Conservation (phyloP, 2,113 vertebrate genomes). For the Calidris pygmaea region DNA sequence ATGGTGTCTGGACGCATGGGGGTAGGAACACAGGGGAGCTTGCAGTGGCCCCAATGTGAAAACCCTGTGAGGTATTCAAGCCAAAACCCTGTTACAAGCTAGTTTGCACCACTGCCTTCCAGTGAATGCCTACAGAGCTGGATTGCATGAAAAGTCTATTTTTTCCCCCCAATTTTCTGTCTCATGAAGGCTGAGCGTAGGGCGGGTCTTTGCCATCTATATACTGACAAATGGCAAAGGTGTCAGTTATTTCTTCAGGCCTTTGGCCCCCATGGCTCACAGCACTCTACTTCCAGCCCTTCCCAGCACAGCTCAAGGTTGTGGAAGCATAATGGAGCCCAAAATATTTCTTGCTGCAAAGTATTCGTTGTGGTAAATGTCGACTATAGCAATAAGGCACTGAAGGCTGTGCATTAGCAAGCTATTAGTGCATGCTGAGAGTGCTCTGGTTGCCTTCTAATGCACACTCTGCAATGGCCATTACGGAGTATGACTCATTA, state of each 20-base stretch:
- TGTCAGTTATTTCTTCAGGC: not conserved
- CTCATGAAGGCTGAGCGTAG: not conserved
- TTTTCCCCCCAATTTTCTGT: not conserved
- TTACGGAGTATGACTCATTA: conserved; percentile 58
- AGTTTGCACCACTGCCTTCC: not conserved
- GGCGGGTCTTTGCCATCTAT: not conserved
- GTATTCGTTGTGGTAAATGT: conserved; percentile 56
- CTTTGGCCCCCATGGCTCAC: not conserved
- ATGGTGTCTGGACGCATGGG: fast-evolving
- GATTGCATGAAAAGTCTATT: not conserved
- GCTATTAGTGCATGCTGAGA: conserved; percentile 60
- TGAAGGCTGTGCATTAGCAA: conserved; percentile 50
- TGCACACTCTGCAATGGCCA: conserved; percentile 43
- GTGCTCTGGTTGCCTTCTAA: conserved; percentile 63
- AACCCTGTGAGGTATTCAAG: not conserved
- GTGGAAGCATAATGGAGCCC: conserved; percentile 58
- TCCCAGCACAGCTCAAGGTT: conserved; percentile 49
- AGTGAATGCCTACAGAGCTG: not conserved
- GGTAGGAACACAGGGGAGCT: not conserved
- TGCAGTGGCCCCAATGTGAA: not conserved
- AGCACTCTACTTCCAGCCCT: not conserved
- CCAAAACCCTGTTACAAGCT: not conserved
- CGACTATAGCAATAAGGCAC: conserved; percentile 52
- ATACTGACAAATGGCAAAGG: not conserved
- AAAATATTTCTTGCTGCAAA: conserved; percentile 61